Conservation (phyloP, 2,888 invertebrate genomes). For the Fissipunctia ypsillon region DNA sequence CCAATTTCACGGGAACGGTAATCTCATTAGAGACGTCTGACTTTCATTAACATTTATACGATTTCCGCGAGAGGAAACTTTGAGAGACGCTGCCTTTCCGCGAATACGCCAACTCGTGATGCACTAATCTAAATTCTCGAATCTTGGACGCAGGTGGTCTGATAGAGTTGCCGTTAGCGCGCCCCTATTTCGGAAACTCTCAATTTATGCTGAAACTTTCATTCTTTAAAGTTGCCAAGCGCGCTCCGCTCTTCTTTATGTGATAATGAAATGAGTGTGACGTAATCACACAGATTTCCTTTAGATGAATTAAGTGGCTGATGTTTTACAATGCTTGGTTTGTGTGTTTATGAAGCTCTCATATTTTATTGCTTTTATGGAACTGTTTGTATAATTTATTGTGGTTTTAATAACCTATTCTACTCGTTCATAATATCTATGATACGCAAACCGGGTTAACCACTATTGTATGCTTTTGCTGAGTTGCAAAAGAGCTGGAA, state of each 20-base stretch:
- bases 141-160: constrained; percentile 81
- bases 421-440: neutral
- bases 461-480: neutral
- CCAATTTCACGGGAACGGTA: constrained; percentile 88
- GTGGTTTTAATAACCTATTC: neutral
- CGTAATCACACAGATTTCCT: constrained; percentile 48
- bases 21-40: constrained; percentile 89
- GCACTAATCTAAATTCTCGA: constrained; percentile 86
- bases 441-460: neutral
- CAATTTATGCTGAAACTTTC: constrained; percentile 82
- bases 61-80: constrained; percentile 84
- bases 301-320: constrained; percentile 29
- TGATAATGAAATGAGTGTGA: constrained; percentile 59
- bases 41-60: constrained; percentile 90
- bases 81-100: constrained; percentile 73
- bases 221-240: constrained; percentile 66
- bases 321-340: constrained; percentile 23
- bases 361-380: neutral
- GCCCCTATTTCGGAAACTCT: constrained; percentile 74
- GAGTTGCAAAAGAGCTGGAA: neutral
- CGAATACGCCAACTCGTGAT: constrained; percentile 75
- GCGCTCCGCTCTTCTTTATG: constrained; percentile 63
- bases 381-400: neutral
- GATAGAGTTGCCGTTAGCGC: constrained; percentile 78
- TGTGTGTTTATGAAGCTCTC: neutral